Evolutionary conservation across 2,888 invertebrate genomes (phyloP).

Genomic region (Minunthozetes semirufus): DNA sequence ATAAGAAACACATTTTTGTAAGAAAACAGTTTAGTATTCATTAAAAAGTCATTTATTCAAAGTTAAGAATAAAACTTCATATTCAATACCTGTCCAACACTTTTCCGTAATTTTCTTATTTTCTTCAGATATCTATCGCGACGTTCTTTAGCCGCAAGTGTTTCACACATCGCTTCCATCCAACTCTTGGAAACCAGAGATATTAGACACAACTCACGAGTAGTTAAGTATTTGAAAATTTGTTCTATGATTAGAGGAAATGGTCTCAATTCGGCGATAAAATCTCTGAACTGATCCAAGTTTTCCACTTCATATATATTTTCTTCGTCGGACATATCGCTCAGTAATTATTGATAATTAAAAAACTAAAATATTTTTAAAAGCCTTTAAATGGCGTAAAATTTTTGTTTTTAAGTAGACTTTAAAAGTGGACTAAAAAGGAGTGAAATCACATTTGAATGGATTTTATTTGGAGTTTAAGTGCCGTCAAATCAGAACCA

Average conservation of each 20-base stretch:
- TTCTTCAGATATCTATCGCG: constrained; percentile 17
- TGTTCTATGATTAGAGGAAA: not conserved
- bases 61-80: not conserved
- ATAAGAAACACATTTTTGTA: not conserved
- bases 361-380: not conserved
- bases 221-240: constrained; percentile 9
- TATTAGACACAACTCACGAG: constrained; percentile 13
- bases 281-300: not conserved
- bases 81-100: constrained; percentile 27
- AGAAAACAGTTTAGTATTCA: not conserved
- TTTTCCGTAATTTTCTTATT: constrained; percentile 10
- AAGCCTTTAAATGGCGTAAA: not conserved
- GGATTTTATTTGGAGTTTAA: too few relatives aligned
- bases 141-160: constrained; percentile 15
- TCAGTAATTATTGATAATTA: not conserved
- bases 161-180: not conserved
- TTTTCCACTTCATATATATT: not conserved
- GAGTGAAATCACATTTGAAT: too few relatives aligned
- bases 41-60: not conserved
- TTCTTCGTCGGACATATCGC: not conserved
- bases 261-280: constrained; percentile 6
- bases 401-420: not conserved
- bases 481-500: too few relatives aligned
- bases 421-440: not conserved
- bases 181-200: constrained; percentile 24